A percentile compares a stretch with the other conserved stretches of the same genome.
Evolutionary conservation across 1,140 invertebrate species (phyloP).

Genomic region (Orius insidiosus): DNA sequence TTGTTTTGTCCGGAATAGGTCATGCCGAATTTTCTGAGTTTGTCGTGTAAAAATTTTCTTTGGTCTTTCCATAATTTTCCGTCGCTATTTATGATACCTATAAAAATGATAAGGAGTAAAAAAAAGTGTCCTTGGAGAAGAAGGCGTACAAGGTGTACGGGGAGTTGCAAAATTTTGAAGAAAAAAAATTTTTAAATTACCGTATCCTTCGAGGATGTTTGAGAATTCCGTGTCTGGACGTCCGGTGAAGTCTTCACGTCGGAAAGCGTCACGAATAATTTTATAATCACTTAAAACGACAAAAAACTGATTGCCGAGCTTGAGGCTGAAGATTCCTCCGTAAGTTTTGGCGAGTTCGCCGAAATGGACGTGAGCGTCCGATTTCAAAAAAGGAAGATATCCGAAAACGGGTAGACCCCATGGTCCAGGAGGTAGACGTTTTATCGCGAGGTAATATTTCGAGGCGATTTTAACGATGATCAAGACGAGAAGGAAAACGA

Average conservation of each 20-base stretch:
- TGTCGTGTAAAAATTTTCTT: constrained; percentile 73
- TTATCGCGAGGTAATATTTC: background rate
- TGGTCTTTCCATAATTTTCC: constrained; percentile 86
- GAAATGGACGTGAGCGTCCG: constrained; percentile 58
- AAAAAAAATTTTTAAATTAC: constrained; percentile 44
- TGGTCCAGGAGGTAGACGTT: constrained; percentile 60
- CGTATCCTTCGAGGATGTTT: constrained; percentile 72
- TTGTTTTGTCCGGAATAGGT: constrained; percentile 55
- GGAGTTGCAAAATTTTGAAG: background rate
- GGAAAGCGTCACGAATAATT: constrained; percentile 65
- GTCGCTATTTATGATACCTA: constrained; percentile 81
- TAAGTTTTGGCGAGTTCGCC: constrained; percentile 54
- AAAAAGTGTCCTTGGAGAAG: constrained; percentile 5
- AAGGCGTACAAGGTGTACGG: background rate
- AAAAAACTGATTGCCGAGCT: constrained; percentile 59
- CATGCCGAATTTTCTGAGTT: constrained; percentile 78
- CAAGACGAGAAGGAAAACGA: background rate
- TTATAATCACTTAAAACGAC: constrained; percentile 73
- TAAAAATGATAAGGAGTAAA: constrained; percentile 25
- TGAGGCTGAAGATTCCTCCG: constrained; percentile 63
- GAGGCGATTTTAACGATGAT: background rate
- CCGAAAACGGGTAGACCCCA: constrained; percentile 68
- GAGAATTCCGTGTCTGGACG: constrained; percentile 67
- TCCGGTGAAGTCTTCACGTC: constrained; percentile 67
- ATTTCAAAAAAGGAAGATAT: constrained; percentile 59